A percentile compares a stretch with the other conserved stretches of the same genome.
Evolutionary conservation across 2,888 invertebrate species (phyloP).

Genomic region (Smittia aterrima): DNA sequence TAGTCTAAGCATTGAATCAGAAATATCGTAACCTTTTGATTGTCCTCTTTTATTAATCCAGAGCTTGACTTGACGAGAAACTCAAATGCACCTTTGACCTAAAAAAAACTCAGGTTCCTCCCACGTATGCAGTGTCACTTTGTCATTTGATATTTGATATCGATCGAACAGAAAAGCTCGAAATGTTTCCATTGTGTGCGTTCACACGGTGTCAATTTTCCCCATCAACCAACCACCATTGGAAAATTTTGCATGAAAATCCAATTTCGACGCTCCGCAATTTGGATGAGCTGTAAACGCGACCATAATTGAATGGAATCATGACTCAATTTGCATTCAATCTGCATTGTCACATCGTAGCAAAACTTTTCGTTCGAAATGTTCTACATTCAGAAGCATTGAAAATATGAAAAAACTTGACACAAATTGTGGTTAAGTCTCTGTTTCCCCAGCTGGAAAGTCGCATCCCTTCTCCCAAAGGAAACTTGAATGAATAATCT

Average conservation of each 20-base stretch:
- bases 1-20: too few relatives aligned
- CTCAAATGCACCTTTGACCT: too few relatives aligned
- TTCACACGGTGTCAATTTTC: background rate
- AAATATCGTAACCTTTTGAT: too few relatives aligned
- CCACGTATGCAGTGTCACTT: background rate
- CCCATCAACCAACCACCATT: background rate
- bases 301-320: background rate
- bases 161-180: background rate
- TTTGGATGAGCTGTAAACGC: background rate
- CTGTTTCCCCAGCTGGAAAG: background rate
- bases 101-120: too few relatives aligned
- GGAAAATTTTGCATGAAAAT: background rate
- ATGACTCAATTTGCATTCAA: slow-evolving; percentile 10
- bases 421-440: background rate
- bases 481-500: background rate
- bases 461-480: background rate
- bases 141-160: background rate
- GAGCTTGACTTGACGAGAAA: too few relatives aligned
- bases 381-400: background rate
- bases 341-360: background rate
- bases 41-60: too few relatives aligned
- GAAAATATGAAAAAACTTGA: background rate
- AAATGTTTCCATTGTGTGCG: background rate
- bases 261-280: background rate
- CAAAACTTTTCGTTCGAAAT: background rate